phyloP scores from a whole-genome alignment of 2,113 vertebrate genomes.

The Pterophyllum scalare region DNA sequence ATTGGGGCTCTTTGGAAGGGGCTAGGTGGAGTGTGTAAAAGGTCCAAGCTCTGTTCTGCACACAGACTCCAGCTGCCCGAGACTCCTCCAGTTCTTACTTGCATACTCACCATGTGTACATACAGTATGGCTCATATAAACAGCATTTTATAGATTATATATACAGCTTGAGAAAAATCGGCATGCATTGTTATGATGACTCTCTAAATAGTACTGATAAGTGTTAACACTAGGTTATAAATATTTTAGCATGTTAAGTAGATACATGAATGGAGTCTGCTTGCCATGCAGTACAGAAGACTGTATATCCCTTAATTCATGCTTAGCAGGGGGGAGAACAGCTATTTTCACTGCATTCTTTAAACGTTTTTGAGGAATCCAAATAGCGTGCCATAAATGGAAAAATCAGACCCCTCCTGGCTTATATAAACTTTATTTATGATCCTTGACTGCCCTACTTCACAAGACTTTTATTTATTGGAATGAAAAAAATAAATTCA shows the following conservation, averaged over 20 bases:
- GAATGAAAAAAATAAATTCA: constrained; percentile 27
- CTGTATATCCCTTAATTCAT: constrained; percentile 16
- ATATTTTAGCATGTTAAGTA: constrained; percentile 8
- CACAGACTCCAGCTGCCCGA: constrained; percentile 42
- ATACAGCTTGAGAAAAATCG: constrained; percentile 27
- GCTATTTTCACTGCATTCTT: constrained; percentile 45
- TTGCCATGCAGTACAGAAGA: neutral
- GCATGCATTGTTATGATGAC: constrained; percentile 24
- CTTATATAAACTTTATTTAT: constrained; percentile 77
- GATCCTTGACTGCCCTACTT: constrained; percentile 62
- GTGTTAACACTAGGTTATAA: constrained; percentile 38
- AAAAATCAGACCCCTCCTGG: constrained; percentile 45
- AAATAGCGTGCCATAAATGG: constrained; percentile 44
- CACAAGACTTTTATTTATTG: constrained; percentile 44
- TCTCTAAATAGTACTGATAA: constrained; percentile 10
- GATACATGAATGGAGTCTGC: constrained; percentile 5
- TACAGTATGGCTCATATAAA: constrained; percentile 47
- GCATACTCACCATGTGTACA: constrained; percentile 59
- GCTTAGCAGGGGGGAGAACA: neutral
- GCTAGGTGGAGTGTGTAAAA: constrained; percentile 66
- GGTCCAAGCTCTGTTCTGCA: constrained; percentile 49
- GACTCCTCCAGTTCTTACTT: constrained; percentile 58
- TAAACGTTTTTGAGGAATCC: constrained; percentile 49
- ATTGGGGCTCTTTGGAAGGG: constrained; percentile 74
- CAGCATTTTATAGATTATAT: constrained; percentile 32